Evolutionary conservation across 2,113 vertebrate species (phyloP), one percentile per base, ranked within the genome.

Genomic region (Octodon degus): DNA sequence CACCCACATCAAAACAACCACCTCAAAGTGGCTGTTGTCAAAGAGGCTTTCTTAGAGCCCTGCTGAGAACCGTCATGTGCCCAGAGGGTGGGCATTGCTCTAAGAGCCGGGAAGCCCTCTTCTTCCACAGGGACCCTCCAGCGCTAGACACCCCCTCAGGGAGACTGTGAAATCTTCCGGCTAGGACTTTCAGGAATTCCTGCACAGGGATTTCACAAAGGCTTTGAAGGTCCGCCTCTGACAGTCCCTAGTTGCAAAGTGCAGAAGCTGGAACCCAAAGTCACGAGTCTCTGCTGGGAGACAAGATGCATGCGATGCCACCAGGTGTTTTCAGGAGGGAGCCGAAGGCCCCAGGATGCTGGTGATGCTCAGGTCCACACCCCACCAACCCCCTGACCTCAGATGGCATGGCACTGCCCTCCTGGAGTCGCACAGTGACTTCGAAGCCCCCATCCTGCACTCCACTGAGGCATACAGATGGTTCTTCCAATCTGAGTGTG

Each of bases 1-100:
- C 85, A 97, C 25, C 43, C 92, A 97, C 81, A 97, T 97, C 96
- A 97, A 97, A 97, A 97, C 85, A 9, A 90, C 96, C 96, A 94
- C 93, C 93, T 97, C 95, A 90, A 96, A 98, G 95, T 58, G 43
- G 84, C 84, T 92, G 70, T 24, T 89, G 77, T 93, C 90, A 93
- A 93, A 93, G 86, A 94, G 74, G 37, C 81, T 86, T 95, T 93
- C 81, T 96, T 43, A 70, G 47, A 84, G 90, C 72, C 70, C 55
- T 34, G 60, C 76, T 86, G 86, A 60, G 87, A 80, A 95, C 88
- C 4, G 32, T 88, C 97, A 94, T 0, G 10, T n/a, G 85, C 80
- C 63, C 70, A 90, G 92, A 82, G 90, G 63, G 81, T 47, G 20
- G 68, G 58, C 37, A 53, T 72, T 7, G 20, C 88, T 82, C 86